Evolutionary conservation across 2,888 invertebrate genomes (phyloP).

Genomic region (Nomada flava): DNA sequence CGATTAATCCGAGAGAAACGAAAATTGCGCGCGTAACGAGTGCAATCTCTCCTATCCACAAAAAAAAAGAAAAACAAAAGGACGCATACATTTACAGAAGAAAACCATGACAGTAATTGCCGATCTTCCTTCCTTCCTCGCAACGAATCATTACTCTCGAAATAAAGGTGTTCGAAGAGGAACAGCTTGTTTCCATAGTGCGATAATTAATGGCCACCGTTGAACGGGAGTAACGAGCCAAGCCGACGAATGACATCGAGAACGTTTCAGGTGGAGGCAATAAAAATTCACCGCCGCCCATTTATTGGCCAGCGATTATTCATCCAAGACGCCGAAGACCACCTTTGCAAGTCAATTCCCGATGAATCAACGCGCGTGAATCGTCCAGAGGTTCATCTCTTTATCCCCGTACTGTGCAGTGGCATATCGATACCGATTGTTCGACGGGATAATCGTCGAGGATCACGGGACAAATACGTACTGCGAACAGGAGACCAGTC

Average conservation of each 20-base stretch:
- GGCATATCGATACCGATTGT: background rate
- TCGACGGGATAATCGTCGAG: background rate
- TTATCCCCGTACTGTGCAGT: background rate
- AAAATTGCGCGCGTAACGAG: slow-evolving; percentile 28
- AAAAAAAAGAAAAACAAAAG: background rate
- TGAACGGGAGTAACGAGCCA: background rate
- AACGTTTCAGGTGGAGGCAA: slow-evolving; percentile 17
- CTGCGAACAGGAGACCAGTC: slow-evolving; percentile 1
- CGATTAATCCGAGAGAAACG: slow-evolving; percentile 51
- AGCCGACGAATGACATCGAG: background rate
- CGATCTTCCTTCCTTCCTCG: background rate
- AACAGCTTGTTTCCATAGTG: background rate
- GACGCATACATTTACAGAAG: no score
- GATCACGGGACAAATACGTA: background rate
- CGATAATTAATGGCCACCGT: background rate
- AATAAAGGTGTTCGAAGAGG: background rate
- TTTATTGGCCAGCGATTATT: slow-evolving; percentile 18
- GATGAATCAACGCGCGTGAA: slow-evolving; percentile 4
- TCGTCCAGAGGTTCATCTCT: background rate
- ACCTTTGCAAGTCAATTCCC: background rate
- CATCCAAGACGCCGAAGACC: slow-evolving; percentile 6
- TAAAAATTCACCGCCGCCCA: slow-evolving; percentile 13
- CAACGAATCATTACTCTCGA: background rate
- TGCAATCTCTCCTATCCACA: background rate
- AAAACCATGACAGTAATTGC: background rate